Percentiles rank a stretch among this genome's conserved stretches.
These are phyloP conservation scores for Temnothorax rugatulus DNA, from an alignment of 2,888 invertebrate genomes.

Conservation along the genomic window DNA sequence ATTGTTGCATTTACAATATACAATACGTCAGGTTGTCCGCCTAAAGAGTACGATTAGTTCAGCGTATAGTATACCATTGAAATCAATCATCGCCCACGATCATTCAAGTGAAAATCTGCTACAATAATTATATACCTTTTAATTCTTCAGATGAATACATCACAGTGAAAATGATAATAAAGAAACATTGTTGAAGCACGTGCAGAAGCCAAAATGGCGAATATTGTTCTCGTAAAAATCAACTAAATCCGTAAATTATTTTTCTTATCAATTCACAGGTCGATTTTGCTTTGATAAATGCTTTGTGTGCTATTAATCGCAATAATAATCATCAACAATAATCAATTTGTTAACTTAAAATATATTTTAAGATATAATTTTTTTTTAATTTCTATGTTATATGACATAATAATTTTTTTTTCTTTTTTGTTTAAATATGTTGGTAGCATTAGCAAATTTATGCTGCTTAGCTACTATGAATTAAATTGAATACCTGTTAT, in stretches of 20 bases:
- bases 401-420: not conserved
- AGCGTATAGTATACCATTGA: not conserved
- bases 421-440: not conserved
- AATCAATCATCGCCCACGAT: conserved; percentile 20
- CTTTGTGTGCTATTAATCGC: not conserved
- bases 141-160: conserved; percentile 1
- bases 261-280: not conserved
- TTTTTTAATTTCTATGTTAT: not conserved
- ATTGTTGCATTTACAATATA: conserved; percentile 27
- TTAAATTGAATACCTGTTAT: conserved; percentile 4
- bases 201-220: not conserved
- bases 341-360: not conserved
- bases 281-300: not conserved
- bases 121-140: not conserved
- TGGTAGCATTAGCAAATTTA: not conserved
- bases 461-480: not conserved
- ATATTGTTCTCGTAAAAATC: not conserved
- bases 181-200: not conserved
- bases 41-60: conserved; percentile 2
- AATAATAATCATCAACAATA: not conserved
- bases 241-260: too few species aligned
- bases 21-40: conserved; percentile 10
- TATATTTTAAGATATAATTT: not conserved
- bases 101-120: not conserved
- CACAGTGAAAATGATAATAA: not conserved